Evolutionary conservation across 64 coral and sea anemone species (phyloP), one percentile per base, ranked within the genome.

Genomic region (Pachyseris speciosa): DNA sequence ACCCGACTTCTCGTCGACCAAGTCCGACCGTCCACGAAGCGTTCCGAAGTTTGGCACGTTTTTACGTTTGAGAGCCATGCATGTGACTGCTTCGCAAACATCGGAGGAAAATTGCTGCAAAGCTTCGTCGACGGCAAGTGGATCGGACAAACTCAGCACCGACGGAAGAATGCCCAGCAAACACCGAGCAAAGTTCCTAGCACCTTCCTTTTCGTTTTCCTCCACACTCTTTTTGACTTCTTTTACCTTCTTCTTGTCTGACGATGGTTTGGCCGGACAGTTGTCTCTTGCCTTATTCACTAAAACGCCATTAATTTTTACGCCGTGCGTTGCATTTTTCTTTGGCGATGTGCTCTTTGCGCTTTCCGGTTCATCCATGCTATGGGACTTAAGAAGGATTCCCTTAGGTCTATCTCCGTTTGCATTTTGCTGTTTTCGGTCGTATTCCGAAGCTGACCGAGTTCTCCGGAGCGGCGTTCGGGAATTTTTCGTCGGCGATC

Each of bases 31-130:
- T 55, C 97, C 97, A n/a, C 97, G 97, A 87, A 99, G 80, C 15
- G 97, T 99, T 9, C 97, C 97, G 75, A 99, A 99, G 68, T 99
- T 99, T 28, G 97, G 97, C 1, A 99, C 97, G 40, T 99, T 99
- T 75, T 99, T 99, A 2, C 97, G 90, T 37, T 95, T 95, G 9
- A 99, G 83, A 9, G 97, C 89, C 97, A 99, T 99, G 69, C 97
- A 99, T 9, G 97, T 99, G 34, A 99, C 90, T 16, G 97, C 97
- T 70, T 99, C 97, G 42, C 97, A 99, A 9, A 99, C 97, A 64
- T 99, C 97, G 5, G 97, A 99, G 12, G 97, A 94, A 89, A 99
- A 99, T 73, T 99, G 97, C 36, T 99, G 97, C 40, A 99, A 59
- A 3, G 97, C 86, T 22, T 99, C 97, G 40, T 99, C 97, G 0